Evolutionary conservation across 2,888 invertebrate species (phyloP), one percentile per base, ranked within the genome.

Genomic region (Hedya salicella): DNA sequence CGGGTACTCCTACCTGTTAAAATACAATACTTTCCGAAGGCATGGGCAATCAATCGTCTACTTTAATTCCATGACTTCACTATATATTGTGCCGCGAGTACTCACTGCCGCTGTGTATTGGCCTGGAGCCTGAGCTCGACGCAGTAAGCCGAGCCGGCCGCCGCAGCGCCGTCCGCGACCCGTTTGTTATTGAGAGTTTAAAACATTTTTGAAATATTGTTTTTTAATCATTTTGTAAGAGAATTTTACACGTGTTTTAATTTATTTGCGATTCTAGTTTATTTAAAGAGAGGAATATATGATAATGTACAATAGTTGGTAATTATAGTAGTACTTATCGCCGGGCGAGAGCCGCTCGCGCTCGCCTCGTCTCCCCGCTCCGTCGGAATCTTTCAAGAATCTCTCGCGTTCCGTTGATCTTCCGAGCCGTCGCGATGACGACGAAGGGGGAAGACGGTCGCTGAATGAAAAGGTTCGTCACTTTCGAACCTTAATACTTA

Each of bases 181-280:
- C 68, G 49, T 71, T 69, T 70, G 63, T 70, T 62, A 44, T 70
- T 71, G 71, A 70, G 70, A 67, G 57, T 70, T 68, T 65, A 71
- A n/a, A 66, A 68, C 71, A 70, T 76, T 83, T 84, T 80, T 73
- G 75, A 77, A 75, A 75, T 68, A 68, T 68, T 76, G 77, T 75
- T 75, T 79, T 77, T 73, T 73, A n/a, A 68, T 80, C 66, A 61
- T 70, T 75, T 70, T 66, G 69, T 76, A 77, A 75, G 77, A 76
- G 74, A 68, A 71, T 70, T 72, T 69, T 72, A 73, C 57, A 69
- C 70, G 69, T 71, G 70, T 73, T 75, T 75, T 70, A 69, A 63
- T 69, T 44, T 64, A 36, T 67, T 68, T 42, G 46, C 59, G 68
- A 60, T 50, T 68, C 57, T 69, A 48, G 68, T 73, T 69, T 69